Evolutionary conservation across 2,113 vertebrate genomes (phyloP), one percentile per base, ranked within the genome.

Genomic region (Pedionomus torquatus): DNA sequence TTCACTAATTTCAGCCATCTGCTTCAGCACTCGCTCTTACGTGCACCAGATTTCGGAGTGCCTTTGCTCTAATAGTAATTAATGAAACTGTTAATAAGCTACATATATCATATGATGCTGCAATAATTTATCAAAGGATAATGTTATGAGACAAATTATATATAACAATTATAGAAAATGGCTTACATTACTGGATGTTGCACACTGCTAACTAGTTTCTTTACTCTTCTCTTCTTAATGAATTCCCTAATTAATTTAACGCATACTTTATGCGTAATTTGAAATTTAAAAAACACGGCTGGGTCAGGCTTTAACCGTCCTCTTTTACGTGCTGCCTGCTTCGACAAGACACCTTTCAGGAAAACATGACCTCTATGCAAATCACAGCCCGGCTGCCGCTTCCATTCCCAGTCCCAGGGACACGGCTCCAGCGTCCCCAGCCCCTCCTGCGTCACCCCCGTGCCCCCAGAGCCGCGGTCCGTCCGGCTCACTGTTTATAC

Each of bases 21-120:
- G 99, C 98, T 98, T 98, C 98, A 98, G 98, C 98, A 98, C 98
- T 98, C 98, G 98, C 95, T 97, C 94, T 68, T 92, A 63, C 96
- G 98, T 97, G 97, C 98, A 97, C 97, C 97, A 99, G 98, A 98
- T 98, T 98, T 98, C 95, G 96, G 97, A 98, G 98, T 95, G 98
- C 96, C 96, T 97, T 95, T 91, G 65, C 90, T 97, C 97, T 99
- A 99, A 99, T 99, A 99, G 98, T 98, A 99, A 99, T 99, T 99
- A 99, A 99, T 99, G 99, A 98, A 99, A 99, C 98, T 98, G 98
- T 98, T 99, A 99, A 99, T 99, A 99, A 99, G 99, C 98, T 98
- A 97, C 97, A 99, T 99, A 98, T 98, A 99, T 99, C 98, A 99
- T 98, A 98, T 96, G 98, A 98, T 97, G 93, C 97, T 96, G 75